phyloP scores from a whole-genome alignment of 2,113 vertebrate genomes.

The Caranx melampygus region DNA sequence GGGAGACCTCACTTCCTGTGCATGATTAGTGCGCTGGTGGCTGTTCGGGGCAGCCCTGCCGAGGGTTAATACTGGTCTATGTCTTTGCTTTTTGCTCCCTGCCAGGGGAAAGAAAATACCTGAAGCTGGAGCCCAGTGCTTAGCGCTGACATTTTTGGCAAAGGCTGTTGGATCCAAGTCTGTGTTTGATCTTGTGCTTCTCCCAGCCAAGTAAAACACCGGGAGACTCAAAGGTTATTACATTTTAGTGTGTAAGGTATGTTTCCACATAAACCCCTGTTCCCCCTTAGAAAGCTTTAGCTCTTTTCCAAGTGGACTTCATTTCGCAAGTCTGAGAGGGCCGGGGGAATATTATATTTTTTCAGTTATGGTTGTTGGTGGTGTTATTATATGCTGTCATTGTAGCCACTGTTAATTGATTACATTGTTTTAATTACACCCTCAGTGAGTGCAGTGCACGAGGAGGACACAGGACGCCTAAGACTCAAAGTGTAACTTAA shows the following conservation, averaged over 20 bases:
- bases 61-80: slow-evolving; percentile 73
- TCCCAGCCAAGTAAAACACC: slow-evolving; percentile 83
- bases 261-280: slow-evolving; percentile 81
- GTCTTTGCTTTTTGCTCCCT: slow-evolving; percentile 61
- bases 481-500: slow-evolving; percentile 1
- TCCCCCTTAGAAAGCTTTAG: slow-evolving; percentile 71
- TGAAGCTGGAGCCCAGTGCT: slow-evolving; percentile 78
- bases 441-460: slow-evolving; percentile 8
- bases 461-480: slow-evolving; percentile 5
- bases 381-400: slow-evolving; percentile 66
- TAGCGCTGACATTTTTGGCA: slow-evolving; percentile 83
- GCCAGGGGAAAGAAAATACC: slow-evolving; percentile 85
- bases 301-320: slow-evolving; percentile 80
- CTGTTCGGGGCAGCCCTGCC: slow-evolving; percentile 50
- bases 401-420: slow-evolving; percentile 67
- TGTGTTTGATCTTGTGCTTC: slow-evolving; percentile 81
- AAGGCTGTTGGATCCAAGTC: slow-evolving; percentile 79
- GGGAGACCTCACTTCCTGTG: slow-evolving; percentile 63
- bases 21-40: slow-evolving; percentile 32
- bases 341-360: slow-evolving; percentile 75
- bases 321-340: slow-evolving; percentile 71
- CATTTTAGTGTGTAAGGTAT: slow-evolving; percentile 84
- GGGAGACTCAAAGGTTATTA: slow-evolving; percentile 85
- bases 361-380: slow-evolving; percentile 70
- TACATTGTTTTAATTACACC: slow-evolving; percentile 54